Base-by-base conservation (phyloP, 2,113 vertebrate genomes). In the Baryphthengus martii region DNA sequence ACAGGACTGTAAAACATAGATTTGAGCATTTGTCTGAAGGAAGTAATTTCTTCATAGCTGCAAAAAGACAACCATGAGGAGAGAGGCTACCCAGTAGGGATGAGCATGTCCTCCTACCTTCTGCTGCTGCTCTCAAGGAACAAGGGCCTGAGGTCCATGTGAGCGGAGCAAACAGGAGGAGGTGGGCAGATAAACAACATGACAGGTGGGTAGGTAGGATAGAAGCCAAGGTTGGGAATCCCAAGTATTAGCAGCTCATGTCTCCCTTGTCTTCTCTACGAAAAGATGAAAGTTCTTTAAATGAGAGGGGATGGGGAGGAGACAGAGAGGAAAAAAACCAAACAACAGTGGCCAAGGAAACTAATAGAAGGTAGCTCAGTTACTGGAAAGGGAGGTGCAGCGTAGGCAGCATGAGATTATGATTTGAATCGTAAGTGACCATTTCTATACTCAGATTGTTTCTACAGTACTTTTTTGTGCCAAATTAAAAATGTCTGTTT, bases 231-330 rank as follows among this genome's bases (percentile, higher is more conserved):
- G 3, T 0, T 67, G 56, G 42, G 17, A 11, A 45, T 19, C 6
- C 2, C 28, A 74, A 6, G 11, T 10, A 9, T 35, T 74, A 62
- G 24, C 8, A 25, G 3, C 13, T 73, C 21, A 50, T 0, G 0
- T 11, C 80, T 81, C 19, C 26, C 35, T 85, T 24, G 25, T 74
- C 55, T 76, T 59, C 20, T 42, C 33, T 44, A 11, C 12, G 58
- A 61, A 79, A 75, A 29, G 9, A 3, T 92, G 13, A 8, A 75
- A 56, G 19, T 26, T 83, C 42, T 79, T 75, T 67, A 55, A 67
- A 82, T 3, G 49, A 3, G 7, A 9, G 11, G 28, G n/a, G n/a
- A n/a, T n/a, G n/a, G n/a, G n/a, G n/a, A n/a, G n/a, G n/a, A n/a
- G n/a, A n/a, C n/a, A n/a, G n/a, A n/a, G n/a, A n/a, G n/a, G n/a